Evolutionary conservation across 1,140 invertebrate species (phyloP).

Genomic region (Bombus haemorrhoidalis): DNA sequence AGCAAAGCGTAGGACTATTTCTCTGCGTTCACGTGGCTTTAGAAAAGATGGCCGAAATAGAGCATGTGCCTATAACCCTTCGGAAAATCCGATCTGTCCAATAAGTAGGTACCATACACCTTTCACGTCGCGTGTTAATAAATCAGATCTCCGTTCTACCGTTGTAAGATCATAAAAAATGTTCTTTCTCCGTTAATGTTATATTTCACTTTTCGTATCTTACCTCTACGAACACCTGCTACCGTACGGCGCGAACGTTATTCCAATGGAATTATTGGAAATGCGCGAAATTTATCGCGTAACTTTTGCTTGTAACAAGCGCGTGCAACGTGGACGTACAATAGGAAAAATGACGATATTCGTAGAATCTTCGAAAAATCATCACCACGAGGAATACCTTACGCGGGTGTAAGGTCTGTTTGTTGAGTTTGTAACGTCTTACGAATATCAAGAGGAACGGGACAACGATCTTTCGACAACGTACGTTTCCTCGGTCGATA

Average conservation of each 20-base stretch:
- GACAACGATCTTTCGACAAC: too few species aligned
- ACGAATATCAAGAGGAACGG: neutral
- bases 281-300: too few species aligned
- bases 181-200: neutral
- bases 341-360: too few species aligned
- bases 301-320: rapidly evolving
- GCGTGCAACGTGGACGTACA: too few species aligned
- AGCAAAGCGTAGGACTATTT: constrained; percentile 21
- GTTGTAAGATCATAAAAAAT: neutral
- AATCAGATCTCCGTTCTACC: neutral
- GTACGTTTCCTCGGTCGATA: neutral
- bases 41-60: neutral
- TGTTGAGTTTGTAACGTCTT: neutral
- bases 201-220: too few species aligned
- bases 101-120: neutral
- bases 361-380: too few species aligned
- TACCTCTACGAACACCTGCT: too few species aligned
- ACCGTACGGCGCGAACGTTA: too few species aligned
- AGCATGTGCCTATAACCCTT: constrained; percentile 25
- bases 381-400: rapidly evolving
- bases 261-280: too few species aligned
- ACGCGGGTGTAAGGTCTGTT: too few species aligned
- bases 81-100: constrained; percentile 30
- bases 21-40: neutral
- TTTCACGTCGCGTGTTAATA: neutral